A percentile compares a stretch with the other conserved stretches of the same genome.
Evolutionary conservation across 1,140 invertebrate species (phyloP).

Genomic region (Aleiodes sp.): DNA sequence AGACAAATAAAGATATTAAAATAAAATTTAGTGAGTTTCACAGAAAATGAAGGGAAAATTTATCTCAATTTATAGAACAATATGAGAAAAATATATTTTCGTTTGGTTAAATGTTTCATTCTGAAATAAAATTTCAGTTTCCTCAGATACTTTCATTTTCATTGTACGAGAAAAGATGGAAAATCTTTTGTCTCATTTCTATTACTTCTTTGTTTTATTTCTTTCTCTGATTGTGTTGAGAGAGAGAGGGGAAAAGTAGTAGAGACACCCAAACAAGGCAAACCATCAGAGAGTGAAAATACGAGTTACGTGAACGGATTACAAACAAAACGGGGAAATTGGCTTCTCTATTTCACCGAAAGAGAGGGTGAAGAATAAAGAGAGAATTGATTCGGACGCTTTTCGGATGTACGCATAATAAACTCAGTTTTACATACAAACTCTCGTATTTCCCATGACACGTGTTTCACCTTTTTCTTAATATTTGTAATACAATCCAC

Average conservation of each 20-base stretch:
- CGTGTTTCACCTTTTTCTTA: neutral
- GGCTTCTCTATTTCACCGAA: neutral
- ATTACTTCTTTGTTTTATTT: no score
- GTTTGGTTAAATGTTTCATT: no score
- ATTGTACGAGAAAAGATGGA: no score
- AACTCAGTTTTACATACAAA: neutral
- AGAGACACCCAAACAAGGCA: neutral
- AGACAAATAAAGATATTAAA: neutral
- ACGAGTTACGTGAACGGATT: conserved; percentile 15
- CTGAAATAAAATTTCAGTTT: no score
- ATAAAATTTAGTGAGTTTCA: neutral
- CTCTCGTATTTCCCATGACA: neutral
- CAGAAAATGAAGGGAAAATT: neutral
- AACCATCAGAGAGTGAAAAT: neutral
- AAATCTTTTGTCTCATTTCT: no score
- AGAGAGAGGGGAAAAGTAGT: neutral
- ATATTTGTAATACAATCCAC: conserved; percentile 1
- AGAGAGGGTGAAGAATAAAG: neutral
- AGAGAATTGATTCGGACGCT: neutral
- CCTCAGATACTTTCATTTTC: no score
- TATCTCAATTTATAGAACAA: neutral
- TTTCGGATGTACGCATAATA: neutral
- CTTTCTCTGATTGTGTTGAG: neutral
- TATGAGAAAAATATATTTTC: neutral
- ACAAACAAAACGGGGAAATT: neutral